phyloP scores from a whole-genome alignment of 2,113 vertebrate genomes.

The Pycnonotus jocosus region DNA sequence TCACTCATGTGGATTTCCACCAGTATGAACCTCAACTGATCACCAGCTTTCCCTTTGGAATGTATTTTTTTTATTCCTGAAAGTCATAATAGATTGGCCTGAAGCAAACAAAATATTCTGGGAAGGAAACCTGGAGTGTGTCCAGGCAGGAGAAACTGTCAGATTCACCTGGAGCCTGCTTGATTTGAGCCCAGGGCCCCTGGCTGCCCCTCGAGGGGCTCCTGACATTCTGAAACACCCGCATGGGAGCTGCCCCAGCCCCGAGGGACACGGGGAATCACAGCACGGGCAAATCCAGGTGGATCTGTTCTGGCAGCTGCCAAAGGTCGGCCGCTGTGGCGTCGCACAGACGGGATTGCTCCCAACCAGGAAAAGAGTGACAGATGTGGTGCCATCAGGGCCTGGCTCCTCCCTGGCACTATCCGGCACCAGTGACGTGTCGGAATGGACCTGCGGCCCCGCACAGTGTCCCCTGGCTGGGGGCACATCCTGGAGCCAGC shows the following conservation, averaged over 20 bases:
- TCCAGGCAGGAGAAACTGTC: accelerated
- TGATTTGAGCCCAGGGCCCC: background rate
- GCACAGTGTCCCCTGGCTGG: background rate
- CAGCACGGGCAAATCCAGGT: accelerated
- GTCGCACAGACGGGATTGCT: background rate
- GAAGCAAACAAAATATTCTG: accelerated
- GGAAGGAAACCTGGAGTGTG: accelerated
- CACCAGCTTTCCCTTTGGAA: accelerated
- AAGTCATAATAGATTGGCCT: accelerated
- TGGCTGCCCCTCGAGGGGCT: background rate
- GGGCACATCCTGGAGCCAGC: background rate
- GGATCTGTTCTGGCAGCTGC: background rate
- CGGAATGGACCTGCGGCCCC: background rate
- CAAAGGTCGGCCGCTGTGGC: background rate
- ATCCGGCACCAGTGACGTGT: background rate
- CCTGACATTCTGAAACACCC: accelerated
- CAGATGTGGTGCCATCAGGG: background rate
- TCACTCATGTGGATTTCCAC: accelerated
- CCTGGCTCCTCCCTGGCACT: background rate
- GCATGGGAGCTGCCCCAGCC: accelerated
- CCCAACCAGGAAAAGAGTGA: background rate
- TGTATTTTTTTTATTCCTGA: accelerated
- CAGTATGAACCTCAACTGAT: too few species aligned
- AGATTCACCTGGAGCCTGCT: background rate
- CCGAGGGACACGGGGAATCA: accelerated